Percentiles rank a stretch among this genome's conserved stretches.
These are phyloP conservation scores for Hirtodrosophila alboralis DNA, from an alignment of 2,888 invertebrate species.

Conservation along the genomic window DNA sequence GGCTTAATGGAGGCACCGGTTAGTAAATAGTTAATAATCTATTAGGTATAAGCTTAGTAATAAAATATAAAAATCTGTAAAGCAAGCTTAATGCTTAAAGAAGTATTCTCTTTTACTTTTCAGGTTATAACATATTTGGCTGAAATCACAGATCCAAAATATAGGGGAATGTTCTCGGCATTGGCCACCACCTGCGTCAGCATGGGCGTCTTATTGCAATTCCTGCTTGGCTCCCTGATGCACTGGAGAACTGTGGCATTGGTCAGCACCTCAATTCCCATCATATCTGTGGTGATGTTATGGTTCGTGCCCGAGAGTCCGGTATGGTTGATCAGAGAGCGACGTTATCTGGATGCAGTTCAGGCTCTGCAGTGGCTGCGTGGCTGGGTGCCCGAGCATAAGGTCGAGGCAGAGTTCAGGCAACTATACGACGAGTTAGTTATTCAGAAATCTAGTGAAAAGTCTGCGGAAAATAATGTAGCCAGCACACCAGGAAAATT, in stretches of 20 bases:
- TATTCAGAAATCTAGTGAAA: conserved; percentile 76
- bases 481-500: conserved; percentile 37
- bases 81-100: too few relatives aligned
- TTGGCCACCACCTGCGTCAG: conserved; percentile 91
- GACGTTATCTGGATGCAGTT: conserved; percentile 88
- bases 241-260: conserved; percentile 90
- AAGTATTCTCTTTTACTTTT: too few relatives aligned
- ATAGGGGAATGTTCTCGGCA: conserved; percentile 88
- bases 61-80: too few relatives aligned
- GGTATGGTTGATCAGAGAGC: conserved; percentile 90
- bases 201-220: conserved; percentile 90
- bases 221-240: conserved; percentile 89
- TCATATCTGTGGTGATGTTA: conserved; percentile 87
- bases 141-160: conserved; percentile 91
- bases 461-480: conserved; percentile 71
- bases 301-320: conserved; percentile 92
- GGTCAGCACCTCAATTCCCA: conserved; percentile 88
- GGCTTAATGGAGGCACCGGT: conserved; percentile 93
- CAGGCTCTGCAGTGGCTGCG: conserved; percentile 90
- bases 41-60: too few relatives aligned
- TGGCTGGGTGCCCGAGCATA: conserved; percentile 89
- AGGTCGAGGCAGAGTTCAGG: conserved; percentile 85
- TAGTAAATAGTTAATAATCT: too few relatives aligned
- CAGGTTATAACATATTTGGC: conserved; percentile 93
- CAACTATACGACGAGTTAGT: conserved; percentile 81